Base-by-base conservation (phyloP, 2,113 vertebrate species). In the Trematomus loennbergii region DNA sequence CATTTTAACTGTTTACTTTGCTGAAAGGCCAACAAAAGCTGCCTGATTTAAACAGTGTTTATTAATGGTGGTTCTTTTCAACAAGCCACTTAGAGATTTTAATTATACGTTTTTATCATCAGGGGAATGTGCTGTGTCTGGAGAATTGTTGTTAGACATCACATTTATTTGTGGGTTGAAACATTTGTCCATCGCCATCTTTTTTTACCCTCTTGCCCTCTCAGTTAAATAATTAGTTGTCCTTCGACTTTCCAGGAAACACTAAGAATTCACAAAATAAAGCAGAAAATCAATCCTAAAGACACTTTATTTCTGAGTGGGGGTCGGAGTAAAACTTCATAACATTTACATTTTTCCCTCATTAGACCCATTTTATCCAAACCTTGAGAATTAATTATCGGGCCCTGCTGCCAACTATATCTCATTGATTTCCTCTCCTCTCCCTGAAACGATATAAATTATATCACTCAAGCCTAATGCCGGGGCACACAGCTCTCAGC, bases 341-440 rank as follows among this genome's bases (percentile, higher is more conserved):
- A 90, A 75, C 66, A 87, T 92, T 91, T 84, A 86, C 75, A 91
- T 88, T 82, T 88, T 87, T 83, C 75, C 69, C 86, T 91, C 89
- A 93, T 94, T 94, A 91, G 83, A 75, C 48, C 45, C 65, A 77
- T 90, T 89, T 88, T 82, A 88, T 36, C 76, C 59, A 85, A 91
- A 90, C 87, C 91, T 91, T 94, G 90, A 92, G 88, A 92, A 94
- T 94, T 85, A 85, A 88, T 94, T 92, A 90, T 77, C 25, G 15
- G 55, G 78, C 67, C 46, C 12, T 15, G 80, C 71, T 25, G 2
- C 25, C 69, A 75, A 83, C 80, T 86, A 76, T 89, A 78, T 75
- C 64, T 52, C 29, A 92, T 94, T 67, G 89, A 93, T 94, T 91
- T 85, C 22, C 73, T 70, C 57, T 52, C 57, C 73, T 83, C 79